Evolutionary conservation across 1,140 invertebrate genomes (phyloP).

Genomic region (Leptestheria dahalacensis): DNA sequence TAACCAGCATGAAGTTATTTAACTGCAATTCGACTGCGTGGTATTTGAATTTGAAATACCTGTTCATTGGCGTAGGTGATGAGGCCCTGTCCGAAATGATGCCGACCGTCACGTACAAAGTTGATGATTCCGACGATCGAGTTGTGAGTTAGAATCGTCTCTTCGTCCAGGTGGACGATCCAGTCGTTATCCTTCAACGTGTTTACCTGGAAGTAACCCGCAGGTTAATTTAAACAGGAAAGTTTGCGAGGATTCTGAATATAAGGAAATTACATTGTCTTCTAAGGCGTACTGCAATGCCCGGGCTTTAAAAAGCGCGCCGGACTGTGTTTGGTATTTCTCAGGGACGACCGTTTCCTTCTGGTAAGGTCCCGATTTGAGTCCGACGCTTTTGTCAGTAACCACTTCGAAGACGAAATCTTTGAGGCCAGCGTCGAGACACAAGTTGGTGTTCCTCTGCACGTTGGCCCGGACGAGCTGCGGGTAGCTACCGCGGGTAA

Average conservation of each 20-base stretch:
- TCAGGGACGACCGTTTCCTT: slow-evolving; percentile 75
- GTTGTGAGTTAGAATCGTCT: slow-evolving; percentile 87
- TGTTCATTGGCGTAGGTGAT: slow-evolving; percentile 96
- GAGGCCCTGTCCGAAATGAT: slow-evolving; percentile 92
- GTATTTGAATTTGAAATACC: slow-evolving; percentile 13
- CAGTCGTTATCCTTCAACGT: slow-evolving; percentile 78
- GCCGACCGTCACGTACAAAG: slow-evolving; percentile 85
- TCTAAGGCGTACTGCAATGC: slow-evolving; percentile 93
- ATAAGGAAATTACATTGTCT: slow-evolving; percentile 35
- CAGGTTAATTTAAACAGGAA: no score
- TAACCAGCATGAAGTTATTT: slow-evolving; percentile 34
- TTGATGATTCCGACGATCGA: slow-evolving; percentile 76
- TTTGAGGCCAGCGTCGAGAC: slow-evolving; percentile 75
- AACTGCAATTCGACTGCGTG: neutral
- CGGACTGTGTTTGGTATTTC: slow-evolving; percentile 70
- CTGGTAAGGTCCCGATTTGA: slow-evolving; percentile 48
- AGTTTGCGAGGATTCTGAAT: neutral
- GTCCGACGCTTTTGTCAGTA: slow-evolving; percentile 66
- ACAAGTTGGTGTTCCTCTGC: slow-evolving; percentile 71
- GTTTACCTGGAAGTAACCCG: slow-evolving; percentile 49
- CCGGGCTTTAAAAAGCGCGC: slow-evolving; percentile 86
- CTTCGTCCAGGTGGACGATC: slow-evolving; percentile 96
- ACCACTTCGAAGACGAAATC: slow-evolving; percentile 97
- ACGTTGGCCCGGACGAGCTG: slow-evolving; percentile 82
- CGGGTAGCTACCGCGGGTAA: slow-evolving; percentile 89